Base-by-base conservation (phyloP, 2,113 vertebrate species). In the Thunnus thynnus region DNA sequence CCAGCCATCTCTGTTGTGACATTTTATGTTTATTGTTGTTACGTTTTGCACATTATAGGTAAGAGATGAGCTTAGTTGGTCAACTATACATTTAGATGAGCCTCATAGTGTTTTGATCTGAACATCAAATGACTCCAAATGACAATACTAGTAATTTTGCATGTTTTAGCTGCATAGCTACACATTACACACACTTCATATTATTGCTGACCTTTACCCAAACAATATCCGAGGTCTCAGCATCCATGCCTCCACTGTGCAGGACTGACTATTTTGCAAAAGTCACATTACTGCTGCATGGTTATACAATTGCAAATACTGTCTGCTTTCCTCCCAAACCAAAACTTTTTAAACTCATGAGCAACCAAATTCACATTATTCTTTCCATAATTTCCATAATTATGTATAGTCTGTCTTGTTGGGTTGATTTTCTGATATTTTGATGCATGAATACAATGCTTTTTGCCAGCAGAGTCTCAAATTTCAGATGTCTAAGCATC, bases 11-110 rank as follows among this genome's bases (percentile, higher is more conserved):
- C 30, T 58, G 62, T 66, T 27, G 18, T 30, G 66, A 58, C 11
- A 7, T 82, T 83, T 77, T 80, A 70, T 51, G 12, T 14, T 25
- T 36, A 5, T 2, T 48, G 36, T 48, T 13, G 13, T 86, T 72
- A 64, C 12, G 0, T 61, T 56, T 55, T 75, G 30, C 13, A 56
- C 32, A 60, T 14, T 47, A 3, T 22, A 11, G 25, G 22, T 22
- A 72, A 72, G 20, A 18, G 11, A 44, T 56, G 4, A 46, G 25
- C 32, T 54, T 16, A 41, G 41, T 27, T 52, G 17, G 61, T 55
- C 6, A 46, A 17, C 8, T 25, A 3, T 27, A 48, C 3, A 3
- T 27, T 11, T 51, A 56, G 18, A 22, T 58, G 7, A 25, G 13
- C 6, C 61, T 51, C 1, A 30, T 6, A 32, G 13, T 60, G 16